phyloP scores from a whole-genome alignment of 2,113 vertebrate species.

The Corythaeola cristata region DNA sequence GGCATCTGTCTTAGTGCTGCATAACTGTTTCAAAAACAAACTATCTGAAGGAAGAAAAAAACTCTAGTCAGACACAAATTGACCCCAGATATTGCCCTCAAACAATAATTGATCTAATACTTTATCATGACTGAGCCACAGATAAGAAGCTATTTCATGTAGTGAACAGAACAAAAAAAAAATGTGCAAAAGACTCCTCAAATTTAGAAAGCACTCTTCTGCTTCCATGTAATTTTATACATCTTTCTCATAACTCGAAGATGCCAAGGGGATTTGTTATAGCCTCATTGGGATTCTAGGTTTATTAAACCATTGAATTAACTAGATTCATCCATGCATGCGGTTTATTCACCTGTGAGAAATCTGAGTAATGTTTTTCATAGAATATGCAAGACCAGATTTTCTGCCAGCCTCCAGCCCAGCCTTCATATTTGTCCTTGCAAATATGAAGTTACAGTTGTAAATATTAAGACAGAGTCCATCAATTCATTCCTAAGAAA shows the following conservation, averaged over 20 bases:
- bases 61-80: not conserved
- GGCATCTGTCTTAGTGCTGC: not conserved
- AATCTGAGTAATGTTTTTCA: conserved; percentile 39
- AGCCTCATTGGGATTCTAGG: conserved; percentile 45
- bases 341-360: conserved; percentile 49
- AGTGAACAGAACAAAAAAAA: not conserved
- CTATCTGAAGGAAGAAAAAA: not conserved
- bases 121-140: not conserved
- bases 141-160: not conserved
- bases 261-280: not conserved
- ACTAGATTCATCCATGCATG: conserved; percentile 35
- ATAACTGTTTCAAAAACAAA: not conserved
- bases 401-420: conserved; percentile 13
- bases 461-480: not conserved
- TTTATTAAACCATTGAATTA: conserved; percentile 67
- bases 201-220: conserved; percentile 5
- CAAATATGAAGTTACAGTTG: not conserved
- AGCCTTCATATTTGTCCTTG: conserved; percentile 21
- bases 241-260: conserved; percentile 34
- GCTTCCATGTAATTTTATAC: conserved; percentile 28
- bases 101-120: not conserved
- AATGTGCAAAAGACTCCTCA: not conserved
- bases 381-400: conserved; percentile 24
- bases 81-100: not conserved
- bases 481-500: not conserved